Conservation (phyloP, 2,797 vertebrate genomes). For the Xiphophorus birchmanni region DNA sequence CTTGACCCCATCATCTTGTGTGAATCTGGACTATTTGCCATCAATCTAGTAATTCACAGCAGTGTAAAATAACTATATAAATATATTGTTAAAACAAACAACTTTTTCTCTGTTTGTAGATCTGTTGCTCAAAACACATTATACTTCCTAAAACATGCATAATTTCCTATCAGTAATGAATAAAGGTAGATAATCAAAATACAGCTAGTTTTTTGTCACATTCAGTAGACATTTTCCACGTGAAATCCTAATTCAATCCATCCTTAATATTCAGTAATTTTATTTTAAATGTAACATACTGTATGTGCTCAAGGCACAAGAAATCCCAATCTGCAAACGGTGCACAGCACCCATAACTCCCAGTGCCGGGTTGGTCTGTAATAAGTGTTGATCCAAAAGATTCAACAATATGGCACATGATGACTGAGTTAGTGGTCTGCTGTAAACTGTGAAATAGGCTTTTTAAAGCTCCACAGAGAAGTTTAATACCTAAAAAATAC, state of each 20-base stretch:
- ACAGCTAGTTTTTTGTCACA: slow-evolving; percentile 3
- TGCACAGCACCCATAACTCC: slow-evolving; percentile 29
- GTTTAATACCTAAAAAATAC: slow-evolving; percentile 68
- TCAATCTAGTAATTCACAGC: slow-evolving; percentile 24
- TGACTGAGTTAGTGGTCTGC: slow-evolving; percentile 10
- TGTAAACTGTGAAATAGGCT: slow-evolving; percentile 24
- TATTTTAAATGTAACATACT: slow-evolving; percentile 27
- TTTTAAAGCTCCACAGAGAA: slow-evolving; percentile 32
- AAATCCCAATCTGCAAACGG: slow-evolving; percentile 21
- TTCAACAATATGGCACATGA: slow-evolving; percentile 18
- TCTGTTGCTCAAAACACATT: not conserved
- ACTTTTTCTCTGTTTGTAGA: not conserved
- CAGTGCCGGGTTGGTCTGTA: slow-evolving; percentile 8
- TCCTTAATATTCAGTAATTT: slow-evolving; percentile 21
- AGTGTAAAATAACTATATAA: slow-evolving; percentile 1
- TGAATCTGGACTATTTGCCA: not conserved
- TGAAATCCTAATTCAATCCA: slow-evolving; percentile 7
- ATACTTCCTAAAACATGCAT: slow-evolving; percentile 2
- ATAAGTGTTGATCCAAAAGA: slow-evolving; percentile 18
- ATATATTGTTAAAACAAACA: not conserved
- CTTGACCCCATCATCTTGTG: not conserved
- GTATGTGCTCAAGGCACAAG: slow-evolving; percentile 35
- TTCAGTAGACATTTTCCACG: slow-evolving; percentile 19
- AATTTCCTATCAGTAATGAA: slow-evolving; percentile 2
- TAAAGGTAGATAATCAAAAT: slow-evolving; percentile 3